Evolutionary conservation across 2,797 vertebrate genomes (phyloP).

Genomic region (Hypotaenidia okinawae): DNA sequence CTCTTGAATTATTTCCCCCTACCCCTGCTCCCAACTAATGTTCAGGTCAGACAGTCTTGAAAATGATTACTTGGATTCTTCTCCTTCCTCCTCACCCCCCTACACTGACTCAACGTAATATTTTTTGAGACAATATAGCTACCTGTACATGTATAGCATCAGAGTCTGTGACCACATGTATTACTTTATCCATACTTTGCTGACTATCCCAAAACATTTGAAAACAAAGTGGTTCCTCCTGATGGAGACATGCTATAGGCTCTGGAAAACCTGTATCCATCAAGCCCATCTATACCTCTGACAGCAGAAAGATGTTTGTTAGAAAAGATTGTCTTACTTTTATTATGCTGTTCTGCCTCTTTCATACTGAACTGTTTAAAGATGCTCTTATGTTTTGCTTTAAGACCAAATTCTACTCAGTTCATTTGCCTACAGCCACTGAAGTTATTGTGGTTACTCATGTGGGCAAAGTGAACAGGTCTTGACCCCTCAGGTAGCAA

Average conservation of each 20-base stretch:
- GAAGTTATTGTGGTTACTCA: not conserved
- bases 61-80: not conserved
- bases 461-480: not conserved
- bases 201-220: not conserved
- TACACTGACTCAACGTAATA: not conserved
- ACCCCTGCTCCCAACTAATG: not conserved
- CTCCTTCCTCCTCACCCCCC: fast-evolving
- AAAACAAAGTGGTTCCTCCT: not conserved
- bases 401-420: not conserved
- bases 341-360: not conserved
- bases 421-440: not conserved
- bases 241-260: not conserved
- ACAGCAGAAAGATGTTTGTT: not conserved
- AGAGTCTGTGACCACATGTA: not conserved
- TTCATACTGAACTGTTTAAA: not conserved
- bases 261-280: not conserved
- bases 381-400: not conserved
- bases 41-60: not conserved
- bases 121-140: not conserved
- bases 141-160: not conserved
- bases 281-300: not conserved
- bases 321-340: not conserved
- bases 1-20: not conserved
- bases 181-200: not conserved
- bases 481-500: not conserved